Base-by-base conservation (phyloP, 1,140 invertebrate genomes). In the Drosophila kurseongensis region DNA sequence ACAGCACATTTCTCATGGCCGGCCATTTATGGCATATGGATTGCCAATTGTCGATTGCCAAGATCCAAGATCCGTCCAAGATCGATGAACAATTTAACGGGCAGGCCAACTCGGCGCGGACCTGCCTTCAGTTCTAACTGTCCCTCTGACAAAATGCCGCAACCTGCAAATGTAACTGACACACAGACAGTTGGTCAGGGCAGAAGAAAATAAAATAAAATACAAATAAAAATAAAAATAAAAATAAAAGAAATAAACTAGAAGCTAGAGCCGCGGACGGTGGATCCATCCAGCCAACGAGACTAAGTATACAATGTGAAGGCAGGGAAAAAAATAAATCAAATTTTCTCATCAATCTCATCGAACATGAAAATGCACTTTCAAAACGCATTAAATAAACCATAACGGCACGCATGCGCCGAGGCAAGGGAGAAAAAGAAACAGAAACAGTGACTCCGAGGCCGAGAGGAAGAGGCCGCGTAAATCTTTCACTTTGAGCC, bases 311-410 rank as follows among this genome's bases (percentile, higher is more conserved):
- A 74, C 58, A 32, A 62, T 57, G 55, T 32, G 54, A 63, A 68
- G 38, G 54, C 56, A 78, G 58, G 55, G 66, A 75, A 80, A 90
- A 86, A 80, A 91, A 88, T 91, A 90, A 90, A 90, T 90, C 86
- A 90, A 90, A 90, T 90, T 91, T 91, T 90, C 90, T 91, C 90
- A 91, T 91, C 90, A 91, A 91, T 91, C 85, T 90, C 84, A 82
- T 91, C 85, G 78, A 91, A 91, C 90, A 91, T 91, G 90, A 86
- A 91, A 91, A 91, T 91, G 90, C 90, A 91, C 90, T 91, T 91
- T 91, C 90, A 91, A 91, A 91, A 91, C 90, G 84, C 84, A 89
- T 89, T 89, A 89, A 89, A 89, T 90, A 89, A 89, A 89, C 84
- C 84, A 89, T 89, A 89, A 89, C 84, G 84, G 84, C 84, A 89